Evolutionary conservation across 2,888 invertebrate species (phyloP).

Genomic region (Busseola fusca): DNA sequence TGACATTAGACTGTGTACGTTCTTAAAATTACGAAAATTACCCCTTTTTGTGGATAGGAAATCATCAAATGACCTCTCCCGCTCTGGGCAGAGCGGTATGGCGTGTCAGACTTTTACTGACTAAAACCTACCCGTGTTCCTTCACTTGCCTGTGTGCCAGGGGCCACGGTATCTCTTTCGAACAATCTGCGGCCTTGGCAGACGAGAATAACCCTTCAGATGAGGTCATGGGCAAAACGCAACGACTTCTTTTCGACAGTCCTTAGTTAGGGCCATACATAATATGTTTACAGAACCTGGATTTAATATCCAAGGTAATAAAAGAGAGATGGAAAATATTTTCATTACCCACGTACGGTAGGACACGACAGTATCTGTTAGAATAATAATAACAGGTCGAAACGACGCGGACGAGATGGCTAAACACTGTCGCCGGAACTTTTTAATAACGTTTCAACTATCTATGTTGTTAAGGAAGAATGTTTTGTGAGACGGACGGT

Average conservation of each 20-base stretch:
- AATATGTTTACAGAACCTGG: slow-evolving; percentile 75
- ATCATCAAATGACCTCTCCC: too few relatives aligned
- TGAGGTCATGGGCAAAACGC: not conserved
- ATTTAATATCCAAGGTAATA: slow-evolving; percentile 84
- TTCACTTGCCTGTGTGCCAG: too few relatives aligned
- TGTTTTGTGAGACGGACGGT: not conserved
- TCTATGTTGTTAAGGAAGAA: slow-evolving; percentile 41
- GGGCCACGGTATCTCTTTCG: too few relatives aligned
- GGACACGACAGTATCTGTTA: slow-evolving; percentile 73
- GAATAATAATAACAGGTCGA: slow-evolving; percentile 62
- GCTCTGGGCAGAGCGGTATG: too few relatives aligned
- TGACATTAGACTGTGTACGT: too few relatives aligned
- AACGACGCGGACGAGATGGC: slow-evolving; percentile 51
- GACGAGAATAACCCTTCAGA: too few relatives aligned
- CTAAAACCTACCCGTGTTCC: too few relatives aligned
- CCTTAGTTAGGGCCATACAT: slow-evolving; percentile 52
- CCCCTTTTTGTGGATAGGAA: too few relatives aligned
- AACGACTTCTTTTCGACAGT: slow-evolving; percentile 31
- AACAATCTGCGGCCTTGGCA: too few relatives aligned
- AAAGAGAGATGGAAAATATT: slow-evolving; percentile 84
- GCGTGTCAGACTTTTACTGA: too few relatives aligned
- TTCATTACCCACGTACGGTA: slow-evolving; percentile 80
- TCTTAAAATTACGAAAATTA: too few relatives aligned
- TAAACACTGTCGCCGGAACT: slow-evolving; percentile 69
- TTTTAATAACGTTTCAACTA: slow-evolving; percentile 70